Evolutionary conservation across 1,140 invertebrate species (phyloP).

Genomic region (Drosophila sproati): DNA sequence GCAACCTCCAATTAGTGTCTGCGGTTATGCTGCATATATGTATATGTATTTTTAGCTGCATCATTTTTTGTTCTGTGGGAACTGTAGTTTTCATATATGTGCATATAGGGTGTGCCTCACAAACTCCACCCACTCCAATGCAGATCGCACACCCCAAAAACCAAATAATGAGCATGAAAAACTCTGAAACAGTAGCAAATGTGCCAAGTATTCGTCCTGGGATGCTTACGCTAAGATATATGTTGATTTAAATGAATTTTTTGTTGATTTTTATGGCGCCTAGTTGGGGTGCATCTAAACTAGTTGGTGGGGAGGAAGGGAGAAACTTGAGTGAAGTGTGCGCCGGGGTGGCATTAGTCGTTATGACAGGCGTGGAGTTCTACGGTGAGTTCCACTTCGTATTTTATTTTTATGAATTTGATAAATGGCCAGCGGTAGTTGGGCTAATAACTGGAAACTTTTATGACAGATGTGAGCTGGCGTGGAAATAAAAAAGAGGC

Average conservation of each 20-base stretch:
- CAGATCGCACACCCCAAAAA: constrained; percentile 2
- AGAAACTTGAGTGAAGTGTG: constrained; percentile 65
- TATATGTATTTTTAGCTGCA: constrained; percentile 65
- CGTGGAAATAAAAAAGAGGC: constrained; percentile 17
- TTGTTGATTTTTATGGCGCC: constrained; percentile 82
- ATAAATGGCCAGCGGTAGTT: constrained; percentile 70
- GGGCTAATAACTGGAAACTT: constrained; percentile 74
- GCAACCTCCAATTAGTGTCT: constrained; percentile 82
- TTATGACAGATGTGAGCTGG: constrained; percentile 50
- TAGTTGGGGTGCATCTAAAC: constrained; percentile 17
- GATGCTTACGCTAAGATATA: constrained; percentile 63
- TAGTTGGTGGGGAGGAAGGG: constrained; percentile 2
- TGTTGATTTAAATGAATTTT: constrained; percentile 82
- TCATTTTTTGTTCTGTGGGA: constrained; percentile 60
- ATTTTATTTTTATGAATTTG: constrained; percentile 80
- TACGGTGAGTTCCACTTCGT: constrained; percentile 12
- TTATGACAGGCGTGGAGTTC: constrained; percentile 36
- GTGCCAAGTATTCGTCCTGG: constrained; percentile 36
- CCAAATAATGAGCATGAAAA: constrained; percentile 71
- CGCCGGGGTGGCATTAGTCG: constrained; percentile 65
- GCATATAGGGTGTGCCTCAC: constrained; percentile 50
- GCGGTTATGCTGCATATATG: constrained; percentile 40
- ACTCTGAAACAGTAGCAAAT: constrained; percentile 66
- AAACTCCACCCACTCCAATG: constrained; percentile 21
- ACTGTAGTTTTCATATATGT: constrained; percentile 53